Percentiles rank a stretch among this genome's conserved stretches.
Evolutionary conservation across 2,797 vertebrate genomes (phyloP).

Genomic region (Neosilurus mollespiculum): DNA sequence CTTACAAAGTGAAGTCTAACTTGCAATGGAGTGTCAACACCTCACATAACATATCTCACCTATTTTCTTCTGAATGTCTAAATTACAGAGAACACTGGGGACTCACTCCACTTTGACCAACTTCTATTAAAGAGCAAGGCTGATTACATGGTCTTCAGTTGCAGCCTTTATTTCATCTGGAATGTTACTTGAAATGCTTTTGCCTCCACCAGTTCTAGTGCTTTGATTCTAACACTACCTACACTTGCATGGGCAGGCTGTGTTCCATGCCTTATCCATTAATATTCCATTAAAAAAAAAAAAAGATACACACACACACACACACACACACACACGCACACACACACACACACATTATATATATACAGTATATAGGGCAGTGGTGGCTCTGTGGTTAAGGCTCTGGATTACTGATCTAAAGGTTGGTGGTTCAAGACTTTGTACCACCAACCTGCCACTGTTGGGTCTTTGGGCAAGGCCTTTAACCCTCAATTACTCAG

Average conservation of each 20-base stretch:
- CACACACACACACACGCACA: too few relatives aligned
- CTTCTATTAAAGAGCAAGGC: neutral
- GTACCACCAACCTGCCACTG: too few relatives aligned
- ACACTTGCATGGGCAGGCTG: neutral
- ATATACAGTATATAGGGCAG: too few relatives aligned
- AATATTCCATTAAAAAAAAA: neutral
- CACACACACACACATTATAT: too few relatives aligned
- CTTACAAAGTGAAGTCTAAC: neutral
- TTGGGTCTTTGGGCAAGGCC: too few relatives aligned
- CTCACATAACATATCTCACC: neutral
- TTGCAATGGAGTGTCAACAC: neutral
- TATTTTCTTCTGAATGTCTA: conserved; percentile 1
- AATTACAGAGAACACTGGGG: neutral
- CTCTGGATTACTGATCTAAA: too few relatives aligned
- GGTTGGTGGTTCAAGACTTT: too few relatives aligned
- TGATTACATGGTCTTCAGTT: neutral
- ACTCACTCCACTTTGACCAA: neutral
- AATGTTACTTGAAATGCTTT: neutral
- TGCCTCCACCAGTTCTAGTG: neutral
- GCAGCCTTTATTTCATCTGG: neutral
- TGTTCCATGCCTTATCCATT: neutral
- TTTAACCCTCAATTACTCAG: too few relatives aligned
- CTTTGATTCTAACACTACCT: neutral
- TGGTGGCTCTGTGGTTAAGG: too few relatives aligned
- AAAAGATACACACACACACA: too few relatives aligned